Conservation (phyloP, 53 echinoderm and acorn worm species). For the Paelopatides confundens region DNA sequence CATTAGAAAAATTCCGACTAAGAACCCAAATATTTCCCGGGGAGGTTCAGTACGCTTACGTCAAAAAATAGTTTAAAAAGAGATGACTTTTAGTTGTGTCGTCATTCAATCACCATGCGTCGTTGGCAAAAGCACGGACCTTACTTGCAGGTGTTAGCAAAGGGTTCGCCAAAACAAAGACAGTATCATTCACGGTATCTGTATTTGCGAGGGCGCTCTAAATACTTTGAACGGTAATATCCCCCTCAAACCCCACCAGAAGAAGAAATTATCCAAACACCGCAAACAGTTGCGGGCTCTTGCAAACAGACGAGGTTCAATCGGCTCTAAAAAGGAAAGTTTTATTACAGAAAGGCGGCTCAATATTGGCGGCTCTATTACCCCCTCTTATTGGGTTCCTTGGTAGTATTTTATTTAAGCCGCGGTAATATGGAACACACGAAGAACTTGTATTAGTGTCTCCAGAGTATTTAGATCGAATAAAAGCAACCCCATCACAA, state of each 20-base stretch:
- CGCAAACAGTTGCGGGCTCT: conserved; percentile 62
- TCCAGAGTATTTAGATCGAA: neutral
- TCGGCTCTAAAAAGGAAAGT: conserved; percentile 58
- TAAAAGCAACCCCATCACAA: neutral
- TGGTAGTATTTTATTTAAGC: neutral
- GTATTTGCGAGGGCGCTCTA: conserved; percentile 68
- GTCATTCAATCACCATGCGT: conserved; percentile 24
- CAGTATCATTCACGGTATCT: conserved; percentile 65
- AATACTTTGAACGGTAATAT: conserved; percentile 70
- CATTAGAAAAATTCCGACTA: conserved; percentile 65
- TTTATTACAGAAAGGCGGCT: conserved; percentile 7
- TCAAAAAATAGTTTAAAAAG: conserved; percentile 13
- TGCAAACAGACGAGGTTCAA: conserved; percentile 28
- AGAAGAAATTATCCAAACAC: conserved; percentile 48
- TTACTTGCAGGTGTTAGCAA: conserved; percentile 67
- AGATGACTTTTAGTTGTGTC: no score
- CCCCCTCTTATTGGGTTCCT: conserved; percentile 52
- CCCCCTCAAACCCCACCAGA: conserved; percentile 59
- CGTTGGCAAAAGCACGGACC: conserved; percentile 53
- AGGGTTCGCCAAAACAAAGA: conserved; percentile 69
- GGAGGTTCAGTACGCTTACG: conserved; percentile 63
- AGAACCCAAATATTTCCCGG: conserved; percentile 73
- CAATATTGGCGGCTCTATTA: conserved; percentile 2
- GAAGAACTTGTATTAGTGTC: conserved; percentile 25
- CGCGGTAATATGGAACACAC: neutral